phyloP scores from a whole-genome alignment of 2,113 vertebrate genomes.

The Chlamydotis undulata region DNA sequence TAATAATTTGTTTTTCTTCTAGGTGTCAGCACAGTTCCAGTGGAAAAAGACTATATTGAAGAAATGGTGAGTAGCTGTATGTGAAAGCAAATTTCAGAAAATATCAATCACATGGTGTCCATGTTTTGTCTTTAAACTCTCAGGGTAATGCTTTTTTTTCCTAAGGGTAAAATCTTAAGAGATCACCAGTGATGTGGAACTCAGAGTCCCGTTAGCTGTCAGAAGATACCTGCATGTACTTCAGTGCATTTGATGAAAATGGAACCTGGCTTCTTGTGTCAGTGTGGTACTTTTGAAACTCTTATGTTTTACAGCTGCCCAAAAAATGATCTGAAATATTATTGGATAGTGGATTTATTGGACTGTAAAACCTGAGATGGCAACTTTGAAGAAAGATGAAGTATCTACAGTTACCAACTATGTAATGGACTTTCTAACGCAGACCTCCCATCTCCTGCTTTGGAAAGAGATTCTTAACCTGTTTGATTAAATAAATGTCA shows the following conservation, averaged over 20 bases:
- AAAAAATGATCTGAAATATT: neutral
- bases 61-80: conserved; percentile 59
- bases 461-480: neutral
- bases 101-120: neutral
- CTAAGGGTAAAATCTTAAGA: neutral
- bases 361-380: neutral
- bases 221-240: neutral
- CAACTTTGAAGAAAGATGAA: neutral
- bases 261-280: neutral
- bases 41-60: conserved; percentile 47
- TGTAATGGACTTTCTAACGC: neutral
- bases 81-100: neutral
- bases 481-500: neutral
- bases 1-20: neutral
- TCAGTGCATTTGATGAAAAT: neutral
- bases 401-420: neutral
- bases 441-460: neutral
- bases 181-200: neutral
- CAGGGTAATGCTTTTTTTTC: neutral
- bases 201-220: neutral
- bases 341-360: neutral
- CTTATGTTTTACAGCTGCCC: neutral
- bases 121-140: neutral
- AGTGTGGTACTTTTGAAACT: neutral
- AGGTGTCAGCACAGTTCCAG: conserved; percentile 38